Percentiles rank a stretch among this genome's conserved stretches.
These are phyloP conservation scores for Trilocha varians DNA, from an alignment of 2,888 invertebrate genomes.

Conservation along the genomic window DNA sequence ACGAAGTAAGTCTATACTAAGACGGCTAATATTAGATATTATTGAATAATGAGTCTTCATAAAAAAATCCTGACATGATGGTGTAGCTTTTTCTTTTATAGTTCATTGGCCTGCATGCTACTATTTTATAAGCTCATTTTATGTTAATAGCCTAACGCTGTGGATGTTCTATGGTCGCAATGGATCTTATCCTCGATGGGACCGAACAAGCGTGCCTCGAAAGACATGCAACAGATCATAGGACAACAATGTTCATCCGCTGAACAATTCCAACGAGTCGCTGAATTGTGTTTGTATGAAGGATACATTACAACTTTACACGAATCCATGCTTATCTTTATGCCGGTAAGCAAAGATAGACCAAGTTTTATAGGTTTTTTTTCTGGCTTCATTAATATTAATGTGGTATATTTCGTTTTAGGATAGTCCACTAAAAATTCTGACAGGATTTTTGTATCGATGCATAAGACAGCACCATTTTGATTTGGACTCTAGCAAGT, in stretches of 20 bases:
- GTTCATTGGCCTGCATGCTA: no score
- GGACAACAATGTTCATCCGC: conserved; percentile 35
- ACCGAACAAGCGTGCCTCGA: conserved; percentile 26
- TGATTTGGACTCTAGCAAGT: conserved; percentile 48
- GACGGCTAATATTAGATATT: no score
- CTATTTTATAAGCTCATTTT: no score
- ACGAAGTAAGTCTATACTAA: no score
- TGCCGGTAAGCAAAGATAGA: conserved; percentile 66
- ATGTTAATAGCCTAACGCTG: conserved; percentile 76
- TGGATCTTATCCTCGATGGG: conserved; percentile 66
- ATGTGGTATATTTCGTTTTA: conserved; percentile 25
- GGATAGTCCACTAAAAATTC: conserved; percentile 76
- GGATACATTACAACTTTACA: conserved; percentile 75
- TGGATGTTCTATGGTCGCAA: conserved; percentile 74
- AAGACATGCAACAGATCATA: conserved; percentile 31
- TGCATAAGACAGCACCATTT: conserved; percentile 63
- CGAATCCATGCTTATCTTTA: conserved; percentile 80
- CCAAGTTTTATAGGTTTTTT: not conserved
- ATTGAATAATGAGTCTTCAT: no score
- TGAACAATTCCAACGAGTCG: conserved; percentile 58
- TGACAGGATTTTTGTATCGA: conserved; percentile 74
- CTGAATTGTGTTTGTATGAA: conserved; percentile 65
- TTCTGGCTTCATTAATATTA: not conserved
- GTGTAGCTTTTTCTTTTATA: no score
- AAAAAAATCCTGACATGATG: no score